A percentile compares a stretch with the other conserved stretches of the same genome.
Conservation (phyloP, 2,113 vertebrate genomes). For the Petrocephalus zakoni region DNA sequence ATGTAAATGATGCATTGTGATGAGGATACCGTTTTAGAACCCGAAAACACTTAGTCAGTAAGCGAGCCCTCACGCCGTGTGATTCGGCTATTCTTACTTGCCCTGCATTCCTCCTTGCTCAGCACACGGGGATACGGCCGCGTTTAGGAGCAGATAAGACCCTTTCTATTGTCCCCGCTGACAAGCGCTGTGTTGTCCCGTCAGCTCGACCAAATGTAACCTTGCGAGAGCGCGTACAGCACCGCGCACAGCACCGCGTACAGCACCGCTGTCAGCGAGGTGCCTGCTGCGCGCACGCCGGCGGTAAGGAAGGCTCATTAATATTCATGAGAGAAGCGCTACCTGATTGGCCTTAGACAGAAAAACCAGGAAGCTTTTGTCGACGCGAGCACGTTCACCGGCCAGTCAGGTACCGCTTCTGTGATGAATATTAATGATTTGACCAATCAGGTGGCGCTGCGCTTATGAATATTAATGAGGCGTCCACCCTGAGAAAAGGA, state of each 20-base stretch:
- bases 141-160: background rate
- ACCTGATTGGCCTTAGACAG: too few relatives aligned
- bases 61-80: background rate
- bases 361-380: too few relatives aligned
- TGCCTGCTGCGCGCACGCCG: background rate
- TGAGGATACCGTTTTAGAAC: background rate
- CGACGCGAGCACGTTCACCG: too few relatives aligned
- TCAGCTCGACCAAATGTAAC: background rate
- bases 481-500: too few relatives aligned
- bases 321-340: too few relatives aligned
- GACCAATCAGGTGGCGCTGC: too few relatives aligned
- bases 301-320: background rate
- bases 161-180: background rate
- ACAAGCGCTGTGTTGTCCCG: background rate
- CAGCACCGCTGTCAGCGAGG: background rate
- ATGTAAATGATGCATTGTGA: background rate
- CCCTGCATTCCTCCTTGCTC: background rate
- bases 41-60: background rate
- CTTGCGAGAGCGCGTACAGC: background rate
- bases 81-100: background rate
- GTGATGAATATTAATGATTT: too few relatives aligned
- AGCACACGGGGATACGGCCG: background rate
- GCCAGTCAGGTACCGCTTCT: too few relatives aligned
- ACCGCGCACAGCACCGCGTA: background rate
- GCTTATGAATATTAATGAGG: too few relatives aligned